Conservation (phyloP, 2,113 vertebrate species). For the Gobiocypris rarus region DNA sequence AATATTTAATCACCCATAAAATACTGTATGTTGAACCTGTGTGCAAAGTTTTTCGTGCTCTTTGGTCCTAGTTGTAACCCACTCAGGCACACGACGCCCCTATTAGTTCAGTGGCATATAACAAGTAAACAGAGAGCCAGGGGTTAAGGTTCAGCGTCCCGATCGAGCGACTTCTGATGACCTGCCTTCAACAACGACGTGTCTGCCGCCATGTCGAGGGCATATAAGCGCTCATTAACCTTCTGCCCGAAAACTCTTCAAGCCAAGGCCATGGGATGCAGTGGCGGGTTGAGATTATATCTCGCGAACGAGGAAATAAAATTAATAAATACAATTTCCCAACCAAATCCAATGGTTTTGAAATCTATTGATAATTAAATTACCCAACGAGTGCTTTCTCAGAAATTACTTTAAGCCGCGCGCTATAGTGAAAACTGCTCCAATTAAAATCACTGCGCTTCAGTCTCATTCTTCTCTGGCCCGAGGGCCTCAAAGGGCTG, state of each 20-base stretch:
- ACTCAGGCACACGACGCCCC: constrained; percentile 53
- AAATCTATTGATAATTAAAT: constrained; percentile 17
- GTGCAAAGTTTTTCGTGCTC: background rate
- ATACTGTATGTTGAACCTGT: background rate
- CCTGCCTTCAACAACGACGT: constrained; percentile 57
- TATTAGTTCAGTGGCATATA: constrained; percentile 65
- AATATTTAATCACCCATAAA: background rate
- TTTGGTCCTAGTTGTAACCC: constrained; percentile 18
- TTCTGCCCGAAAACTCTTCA: constrained; percentile 10
- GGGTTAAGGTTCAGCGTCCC: constrained; percentile 58
- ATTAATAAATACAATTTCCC: background rate
- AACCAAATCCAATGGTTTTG: background rate
- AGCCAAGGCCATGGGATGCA: background rate
- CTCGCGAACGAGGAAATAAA: background rate
- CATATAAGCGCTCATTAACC: constrained; percentile 60
- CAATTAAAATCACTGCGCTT: constrained; percentile 62
- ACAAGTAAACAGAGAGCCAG: constrained; percentile 55
- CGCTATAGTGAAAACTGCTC: constrained; percentile 44
- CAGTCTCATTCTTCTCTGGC: constrained; percentile 52
- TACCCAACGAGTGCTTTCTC: constrained; percentile 19
- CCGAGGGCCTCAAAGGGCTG: constrained; percentile 50
- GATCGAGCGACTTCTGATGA: constrained; percentile 58
- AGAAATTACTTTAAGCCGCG: constrained; percentile 43
- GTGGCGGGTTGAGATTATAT: background rate
- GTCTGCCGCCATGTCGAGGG: constrained; percentile 54